Conservation (phyloP, 2,797 vertebrate species). For the Spizella passerina region DNA sequence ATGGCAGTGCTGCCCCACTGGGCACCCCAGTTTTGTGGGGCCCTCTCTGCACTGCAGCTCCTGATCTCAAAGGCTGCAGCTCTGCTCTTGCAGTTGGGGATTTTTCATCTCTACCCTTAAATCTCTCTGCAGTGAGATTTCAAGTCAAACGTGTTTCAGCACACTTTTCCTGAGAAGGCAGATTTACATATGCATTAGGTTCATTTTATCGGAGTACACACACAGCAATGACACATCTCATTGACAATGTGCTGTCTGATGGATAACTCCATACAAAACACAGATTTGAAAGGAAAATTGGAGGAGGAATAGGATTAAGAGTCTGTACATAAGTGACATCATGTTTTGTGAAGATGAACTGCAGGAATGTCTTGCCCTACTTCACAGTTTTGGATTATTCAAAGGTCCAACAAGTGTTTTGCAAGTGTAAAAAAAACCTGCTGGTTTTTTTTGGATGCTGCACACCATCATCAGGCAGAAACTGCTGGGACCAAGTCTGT, state of each 20-base stretch:
- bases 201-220: constrained; percentile 71
- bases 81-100: background rate
- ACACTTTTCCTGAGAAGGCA: constrained; percentile 65
- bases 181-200: constrained; percentile 76
- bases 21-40: rapidly evolving
- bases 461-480: background rate
- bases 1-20: rapidly evolving
- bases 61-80: background rate
- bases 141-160: constrained; percentile 67
- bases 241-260: constrained; percentile 66
- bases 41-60: background rate
- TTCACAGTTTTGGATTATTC: constrained; percentile 18
- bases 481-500: background rate
- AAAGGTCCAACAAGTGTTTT: constrained; percentile 30
- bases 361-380: background rate
- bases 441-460: background rate
- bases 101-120: constrained; percentile 38
- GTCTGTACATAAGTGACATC: background rate
- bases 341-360: constrained; percentile 21
- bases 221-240: constrained; percentile 71
- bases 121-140: constrained; percentile 57
- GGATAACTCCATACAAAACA: constrained; percentile 69
- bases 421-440: background rate
- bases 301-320: constrained; percentile 67
- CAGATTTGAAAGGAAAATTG: constrained; percentile 63